Evolutionary conservation across 2,113 vertebrate genomes (phyloP), one percentile per base, ranked within the genome.

Genomic region (Pyxicephalus adspersus): DNA sequence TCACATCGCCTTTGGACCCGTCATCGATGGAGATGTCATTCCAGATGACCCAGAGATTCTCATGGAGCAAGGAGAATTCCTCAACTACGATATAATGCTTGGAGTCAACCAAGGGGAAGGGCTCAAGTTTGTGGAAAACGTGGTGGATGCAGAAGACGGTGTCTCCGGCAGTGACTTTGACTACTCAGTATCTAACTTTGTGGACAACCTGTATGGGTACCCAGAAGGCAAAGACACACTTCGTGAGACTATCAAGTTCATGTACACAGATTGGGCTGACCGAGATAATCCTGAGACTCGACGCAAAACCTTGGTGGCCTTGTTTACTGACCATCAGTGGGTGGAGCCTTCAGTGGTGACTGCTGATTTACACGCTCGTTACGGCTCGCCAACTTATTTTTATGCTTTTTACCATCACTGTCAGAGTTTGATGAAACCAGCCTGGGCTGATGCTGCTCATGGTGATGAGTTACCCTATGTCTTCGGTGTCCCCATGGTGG

Each of bases 401-500:
- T 99, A 99, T 70, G 96, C 98, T 90, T 99, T 99, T 89, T 99
- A 99, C 87, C 98, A 99, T 88, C 97, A 99, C 94, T 99, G 98
- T 94, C 98, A 99, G 95, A 99, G 97, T 87, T 91, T 99, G 89
- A 99, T 99, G 98, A 99, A 99, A 88, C 97, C 98, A 0, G 94
- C 96, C 0, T 99, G 98, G 98, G 98, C 98, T 0, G 98, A 99
- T 0, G 96, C 98, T 0, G 96, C 98, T 67, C 98, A 99, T 8
- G 98, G 98, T 68, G 98, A 99, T 0, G 97, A 99, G 93, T 96
- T 99, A 84, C 98, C 98, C 84, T 99, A 99, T 0, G 96, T 99
- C 83, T 99, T 99, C 13, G 97, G 98, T 73, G 95, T 98, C 83
- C 98, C 98, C 67, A 98, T 99, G 97, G 96, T 99, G 51, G 98